Base-by-base conservation (phyloP, 2,888 invertebrate species). In the Erpobdella octoculata region DNA sequence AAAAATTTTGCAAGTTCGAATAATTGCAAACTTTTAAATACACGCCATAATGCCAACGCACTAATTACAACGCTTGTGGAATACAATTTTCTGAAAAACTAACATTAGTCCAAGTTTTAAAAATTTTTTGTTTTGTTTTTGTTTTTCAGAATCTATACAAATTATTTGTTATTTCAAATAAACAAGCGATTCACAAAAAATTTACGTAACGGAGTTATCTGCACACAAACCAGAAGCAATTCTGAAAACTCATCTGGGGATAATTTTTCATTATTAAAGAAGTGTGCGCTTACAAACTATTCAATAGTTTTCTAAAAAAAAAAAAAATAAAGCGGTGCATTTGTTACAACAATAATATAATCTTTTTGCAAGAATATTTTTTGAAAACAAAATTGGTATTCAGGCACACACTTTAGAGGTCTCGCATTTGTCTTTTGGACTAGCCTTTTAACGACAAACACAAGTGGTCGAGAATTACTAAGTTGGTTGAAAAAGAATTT, bases 251-350 rank as follows among this genome's bases (percentile, higher is more conserved):
- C 62, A 31, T 35, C n/a, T 35, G 35, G 62, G 62, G 33, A 62
- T 62, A 62, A 62, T 62, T 62, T 62, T 62, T 62, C 62, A 62
- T 62, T 62, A 62, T 62, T 62, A 62, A 62, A 62, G 62, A 62
- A 62, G 28, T 62, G 28, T 31, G 21, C 53, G 53, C 53, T 53
- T 53, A 5, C 53, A n/a, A n/a, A n/a, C n/a, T n/a, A n/a, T n/a
- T n/a, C 9, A 53, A 53, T 25, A 28, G 28, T 25, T 53, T 53
- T 21, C 21, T 53, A 53, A 18, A 53, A 53, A 53, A 48, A 53
- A 53, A 53, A 41, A 41, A 18, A 18, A 41, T 12, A 41, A 18
- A n/a, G 53, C 21, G 53, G 53, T 53, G 28, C 21, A 53, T 53
- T 25, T n/a, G n/a, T n/a, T n/a, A n/a, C n/a, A n/a, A n/a, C n/a